Evolutionary conservation across 2,797 vertebrate genomes (phyloP).

Genomic region (Echiichthys vipera): DNA sequence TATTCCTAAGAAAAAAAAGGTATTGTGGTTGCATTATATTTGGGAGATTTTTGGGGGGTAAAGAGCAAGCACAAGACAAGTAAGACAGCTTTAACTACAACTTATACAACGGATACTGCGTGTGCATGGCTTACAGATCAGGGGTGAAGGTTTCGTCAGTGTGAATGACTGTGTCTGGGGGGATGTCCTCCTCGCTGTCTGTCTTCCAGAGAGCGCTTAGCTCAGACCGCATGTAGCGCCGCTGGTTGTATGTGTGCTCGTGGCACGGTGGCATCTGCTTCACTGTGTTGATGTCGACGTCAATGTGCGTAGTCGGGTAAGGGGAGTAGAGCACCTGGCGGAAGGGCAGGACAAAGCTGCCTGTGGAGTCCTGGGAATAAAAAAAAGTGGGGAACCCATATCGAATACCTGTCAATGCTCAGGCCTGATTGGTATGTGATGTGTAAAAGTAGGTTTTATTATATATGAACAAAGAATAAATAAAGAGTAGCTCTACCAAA

Average conservation of each 20-base stretch:
- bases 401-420: background rate
- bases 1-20: slow-evolving; percentile 84
- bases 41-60: too few species aligned
- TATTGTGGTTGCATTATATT: background rate
- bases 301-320: slow-evolving; percentile 96
- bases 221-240: slow-evolving; percentile 94
- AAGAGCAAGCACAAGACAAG: too few species aligned
- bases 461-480: background rate
- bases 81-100: too few species aligned
- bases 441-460: background rate
- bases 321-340: slow-evolving; percentile 97
- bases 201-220: slow-evolving; percentile 92
- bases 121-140: slow-evolving; percentile 88
- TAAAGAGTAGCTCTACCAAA: background rate
- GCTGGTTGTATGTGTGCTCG: slow-evolving; percentile 95
- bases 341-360: slow-evolving; percentile 96
- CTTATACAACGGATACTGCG: background rate
- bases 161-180: slow-evolving; percentile 91
- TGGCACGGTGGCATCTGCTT: slow-evolving; percentile 99
- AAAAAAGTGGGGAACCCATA: background rate
- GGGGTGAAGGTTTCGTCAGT: slow-evolving; percentile 95
- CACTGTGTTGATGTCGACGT: slow-evolving; percentile 96
- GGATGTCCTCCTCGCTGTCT: slow-evolving; percentile 92
- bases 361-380: slow-evolving; percentile 90
- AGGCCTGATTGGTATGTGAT: background rate